Evolutionary conservation across 2,888 invertebrate species (phyloP), one percentile per base, ranked within the genome.

Genomic region (Liposcelis brunnea): DNA sequence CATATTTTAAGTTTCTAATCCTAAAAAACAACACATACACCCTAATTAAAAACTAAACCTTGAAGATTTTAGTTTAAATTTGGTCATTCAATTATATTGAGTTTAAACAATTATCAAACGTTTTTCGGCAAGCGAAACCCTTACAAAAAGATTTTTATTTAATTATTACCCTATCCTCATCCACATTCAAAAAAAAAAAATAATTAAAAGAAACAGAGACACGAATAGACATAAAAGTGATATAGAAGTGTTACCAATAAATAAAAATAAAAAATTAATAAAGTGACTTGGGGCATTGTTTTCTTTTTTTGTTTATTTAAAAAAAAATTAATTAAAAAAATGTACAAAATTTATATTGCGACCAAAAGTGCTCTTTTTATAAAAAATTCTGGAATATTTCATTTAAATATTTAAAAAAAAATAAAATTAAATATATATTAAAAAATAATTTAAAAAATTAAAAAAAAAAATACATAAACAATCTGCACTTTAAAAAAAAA

Each of bases 31-130:
- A 40, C 15, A 40, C 40, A 40, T 21, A 40, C 40, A 40, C 12
- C 40, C 40, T 21, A 40, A 40, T 40, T 40, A 40, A 40, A 40
- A 40, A 40, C 40, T 40, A 19, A 40, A 40, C 40, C 40, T 40
- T 26, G 16, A 35, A 35, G 6, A 16, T n/a, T 40, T 40, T 19
- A 40, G 15, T 40, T 40, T 7, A 40, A 19, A 40, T 40, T 40
- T 40, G 40, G 40, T 40, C 40, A 40, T 40, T 40, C 15, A 40
- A 40, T 21, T 40, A 40, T n/a, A 35, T 35, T 35, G 35, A 15
- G 40, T 40, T 40, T n/a, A 19, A 40, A 26, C 26, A 19, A 40
- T 40, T 40, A 18, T n/a, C 6, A 40, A n/a, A 18, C 16, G 7
- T 5, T 10, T 40, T 40, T 40, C 7, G 40, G 19, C 19, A 19